These are phyloP conservation scores for Saccopteryx bilineata DNA, from an alignment of 2,113 vertebrate genomes.

Conservation along the genomic window DNA sequence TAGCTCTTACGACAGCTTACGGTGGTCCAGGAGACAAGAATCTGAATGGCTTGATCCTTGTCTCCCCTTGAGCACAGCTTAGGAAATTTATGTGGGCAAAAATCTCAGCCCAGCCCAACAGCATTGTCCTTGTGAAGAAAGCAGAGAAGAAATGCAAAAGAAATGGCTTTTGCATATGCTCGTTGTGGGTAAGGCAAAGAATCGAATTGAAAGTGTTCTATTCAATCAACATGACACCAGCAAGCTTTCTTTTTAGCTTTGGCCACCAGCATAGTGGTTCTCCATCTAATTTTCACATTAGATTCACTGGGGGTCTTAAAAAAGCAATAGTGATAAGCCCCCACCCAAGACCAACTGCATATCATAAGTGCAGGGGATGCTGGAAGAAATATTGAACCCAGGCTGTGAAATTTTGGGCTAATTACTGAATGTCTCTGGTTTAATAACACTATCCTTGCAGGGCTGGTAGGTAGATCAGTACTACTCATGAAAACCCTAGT, in stretches of 20 bases:
- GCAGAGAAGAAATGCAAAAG: not conserved
- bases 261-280: too few species aligned
- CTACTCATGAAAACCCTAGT: not conserved
- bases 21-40: not conserved
- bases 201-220: not conserved
- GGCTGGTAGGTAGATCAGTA: not conserved
- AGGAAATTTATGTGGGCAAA: not conserved
- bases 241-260: not conserved
- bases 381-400: not conserved
- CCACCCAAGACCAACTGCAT: not conserved
- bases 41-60: not conserved
- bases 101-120: not conserved
- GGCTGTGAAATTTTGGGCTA: not conserved
- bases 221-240: not conserved
- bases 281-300: not conserved
- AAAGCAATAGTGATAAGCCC: not conserved
- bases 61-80: not conserved
- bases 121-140: not conserved
- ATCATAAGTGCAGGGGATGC: not conserved
- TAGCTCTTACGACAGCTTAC: not conserved
- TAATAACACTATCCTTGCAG: not conserved
- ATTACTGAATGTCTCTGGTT: not conserved
- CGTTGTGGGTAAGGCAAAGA: fast-evolving
- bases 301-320: not conserved
- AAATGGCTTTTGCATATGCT: not conserved